Percentiles rank a stretch among this genome's conserved stretches.
These are phyloP conservation scores for Drosophila pegasa DNA, from an alignment of 2,888 invertebrate species.

Conservation along the genomic window DNA sequence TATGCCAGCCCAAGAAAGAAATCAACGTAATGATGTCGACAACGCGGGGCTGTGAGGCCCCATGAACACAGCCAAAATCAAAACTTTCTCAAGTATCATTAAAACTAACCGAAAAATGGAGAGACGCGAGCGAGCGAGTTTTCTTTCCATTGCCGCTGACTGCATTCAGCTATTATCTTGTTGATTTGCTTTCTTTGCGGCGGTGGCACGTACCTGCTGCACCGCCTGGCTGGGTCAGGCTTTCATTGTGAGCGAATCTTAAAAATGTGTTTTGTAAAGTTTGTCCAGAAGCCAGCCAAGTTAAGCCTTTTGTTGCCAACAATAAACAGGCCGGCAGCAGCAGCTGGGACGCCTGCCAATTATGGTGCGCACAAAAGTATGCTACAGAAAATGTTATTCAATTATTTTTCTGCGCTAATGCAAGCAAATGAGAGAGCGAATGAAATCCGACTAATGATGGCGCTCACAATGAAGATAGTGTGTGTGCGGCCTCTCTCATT, in stretches of 20 bases:
- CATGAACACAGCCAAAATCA: constrained; percentile 47
- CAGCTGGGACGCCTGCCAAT: constrained; percentile 48
- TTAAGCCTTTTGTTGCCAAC: constrained; percentile 69
- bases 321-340: constrained; percentile 26
- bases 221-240: constrained; percentile 23
- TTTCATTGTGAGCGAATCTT: constrained; percentile 10
- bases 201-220: constrained; percentile 28
- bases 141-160: constrained; percentile 26
- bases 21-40: constrained; percentile 76
- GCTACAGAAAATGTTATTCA: constrained; percentile 62
- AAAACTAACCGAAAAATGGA: constrained; percentile 67
- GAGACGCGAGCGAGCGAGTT: constrained; percentile 17
- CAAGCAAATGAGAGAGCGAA: constrained; percentile 12
- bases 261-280: constrained; percentile 47
- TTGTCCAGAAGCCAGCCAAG: constrained; percentile 56
- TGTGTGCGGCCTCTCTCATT: constrained; percentile 53
- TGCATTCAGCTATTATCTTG: constrained; percentile 65
- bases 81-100: constrained; percentile 80
- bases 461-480: constrained; percentile 7
- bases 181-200: constrained; percentile 57
- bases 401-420: constrained; percentile 50
- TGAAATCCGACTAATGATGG: constrained; percentile 19
- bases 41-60: not conserved
- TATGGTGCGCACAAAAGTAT: constrained; percentile 53
- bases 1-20: constrained; percentile 39